Evolutionary conservation across 2,797 vertebrate genomes (phyloP).

Genomic region (Phrynocephalus guinanensis): DNA sequence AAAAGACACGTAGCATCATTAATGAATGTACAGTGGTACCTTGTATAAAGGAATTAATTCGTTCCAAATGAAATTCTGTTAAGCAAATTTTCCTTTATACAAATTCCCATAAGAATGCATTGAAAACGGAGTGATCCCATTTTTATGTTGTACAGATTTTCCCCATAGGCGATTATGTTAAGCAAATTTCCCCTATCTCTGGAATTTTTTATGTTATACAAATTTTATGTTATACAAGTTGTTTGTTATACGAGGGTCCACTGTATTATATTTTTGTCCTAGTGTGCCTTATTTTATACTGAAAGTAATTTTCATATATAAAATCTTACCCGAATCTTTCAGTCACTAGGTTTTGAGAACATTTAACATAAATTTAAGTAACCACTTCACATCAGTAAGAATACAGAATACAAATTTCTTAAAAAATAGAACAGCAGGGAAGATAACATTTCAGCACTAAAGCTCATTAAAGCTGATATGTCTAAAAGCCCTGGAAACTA

Average conservation of each 20-base stretch:
- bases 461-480: background rate
- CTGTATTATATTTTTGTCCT: background rate
- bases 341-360: background rate
- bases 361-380: background rate
- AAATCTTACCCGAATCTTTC: too few relatives aligned
- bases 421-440: background rate
- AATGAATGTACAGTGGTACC: background rate
- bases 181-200: too few relatives aligned
- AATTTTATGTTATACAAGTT: too few relatives aligned
- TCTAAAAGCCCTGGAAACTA: background rate
- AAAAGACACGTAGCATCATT: background rate
- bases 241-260: too few relatives aligned
- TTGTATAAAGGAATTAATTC: too few relatives aligned
- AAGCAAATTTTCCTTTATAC: too few relatives aligned
- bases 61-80: too few relatives aligned
- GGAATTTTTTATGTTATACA: too few relatives aligned
- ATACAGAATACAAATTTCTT: background rate
- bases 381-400: background rate
- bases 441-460: background rate
- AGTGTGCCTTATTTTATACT: background rate
- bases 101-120: too few relatives aligned
- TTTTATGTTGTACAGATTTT: too few relatives aligned
- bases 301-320: background rate
- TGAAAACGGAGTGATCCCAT: too few relatives aligned
- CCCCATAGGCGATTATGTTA: too few relatives aligned